These are phyloP conservation scores for Porites lutea DNA, from an alignment of 64 coral and sea anemone genomes.

Conservation along the genomic window DNA sequence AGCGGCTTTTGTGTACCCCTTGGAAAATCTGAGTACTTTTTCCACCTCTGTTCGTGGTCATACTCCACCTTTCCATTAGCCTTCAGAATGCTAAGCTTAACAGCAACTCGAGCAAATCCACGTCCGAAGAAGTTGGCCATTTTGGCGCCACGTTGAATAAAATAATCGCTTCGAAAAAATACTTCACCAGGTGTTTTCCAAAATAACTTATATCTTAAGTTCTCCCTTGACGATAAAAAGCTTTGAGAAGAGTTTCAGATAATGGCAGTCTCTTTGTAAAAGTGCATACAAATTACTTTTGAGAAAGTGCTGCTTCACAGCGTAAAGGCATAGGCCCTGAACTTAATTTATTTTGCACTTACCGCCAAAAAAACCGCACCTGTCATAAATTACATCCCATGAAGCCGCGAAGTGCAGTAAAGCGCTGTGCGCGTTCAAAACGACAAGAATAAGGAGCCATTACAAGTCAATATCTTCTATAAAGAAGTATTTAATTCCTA, in stretches of 20 bases:
- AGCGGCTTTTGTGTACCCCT: conserved; percentile 12
- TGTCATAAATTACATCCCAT: neutral
- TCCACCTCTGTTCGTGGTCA: conserved; percentile 5
- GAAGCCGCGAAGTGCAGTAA: neutral
- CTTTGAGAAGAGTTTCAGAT: neutral
- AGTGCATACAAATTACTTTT: neutral
- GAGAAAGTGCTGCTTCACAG: neutral
- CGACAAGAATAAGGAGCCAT: neutral
- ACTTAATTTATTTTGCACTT: neutral
- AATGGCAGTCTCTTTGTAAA: neutral
- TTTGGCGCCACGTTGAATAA: neutral
- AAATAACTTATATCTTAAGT: neutral
- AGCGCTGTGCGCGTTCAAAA: no score
- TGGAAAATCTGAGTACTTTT: neutral
- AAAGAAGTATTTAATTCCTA: neutral
- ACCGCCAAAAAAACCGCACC: neutral
- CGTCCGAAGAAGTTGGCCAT: neutral
- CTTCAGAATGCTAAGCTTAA: neutral
- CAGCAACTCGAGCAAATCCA: conserved; percentile 6
- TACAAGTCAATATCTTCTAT: neutral
- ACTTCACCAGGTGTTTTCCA: no score
- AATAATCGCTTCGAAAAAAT: neutral
- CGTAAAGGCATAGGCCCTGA: neutral
- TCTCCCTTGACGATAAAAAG: neutral
- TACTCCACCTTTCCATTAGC: conserved; percentile 14